Evolutionary conservation across 2,797 vertebrate species (phyloP), one percentile per base, ranked within the genome.

Genomic region (Brachymystax lenok): DNA sequence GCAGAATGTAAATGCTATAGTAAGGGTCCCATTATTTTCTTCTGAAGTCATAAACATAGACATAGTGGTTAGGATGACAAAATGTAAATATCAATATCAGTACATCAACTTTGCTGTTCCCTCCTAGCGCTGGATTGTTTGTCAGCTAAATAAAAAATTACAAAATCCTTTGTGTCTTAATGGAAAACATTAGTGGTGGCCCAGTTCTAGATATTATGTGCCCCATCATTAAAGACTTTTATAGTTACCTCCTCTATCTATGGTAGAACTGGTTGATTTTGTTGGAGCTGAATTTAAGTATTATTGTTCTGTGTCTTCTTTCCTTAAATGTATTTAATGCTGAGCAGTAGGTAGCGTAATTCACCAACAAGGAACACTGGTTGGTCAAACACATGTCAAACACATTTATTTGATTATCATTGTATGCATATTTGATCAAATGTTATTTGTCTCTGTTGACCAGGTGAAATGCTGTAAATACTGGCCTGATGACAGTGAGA

Each of bases 401-500:
- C 24, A 24, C 7, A 64, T 28, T 14, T 28, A 3, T 16, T 13
- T 66, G 63, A 12, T 10, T 46, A 12, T 12, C 10, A 12, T 46
- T 46, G 10, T 46, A 46, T 13, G 40, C 40, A 10, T 6, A n/a
- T 56, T 56, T 56, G 4, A n/a, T n/a, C 54, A n/a, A 56, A 56
- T 56, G 54, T 56, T 17, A 17, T 56, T 56, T 12, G 2, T 73
- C 8, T 71, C 78, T 69, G 78, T 66, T 52, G 74, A 86, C 69
- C 91, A 99, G 98, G 97, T 99, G 79, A 99, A 99, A 59, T 99
- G 98, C 87, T 97, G 95, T 79, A 97, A 98, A 82, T 99, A 99
- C 89, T 99, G 98, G 98, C 98, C 98, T 0, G 98, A 99, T 75
- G 96, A 97, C 89, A 97, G 96, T 0, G 98, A 99, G 88, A 96